Evolutionary conservation across 2,888 invertebrate genomes (phyloP), one percentile per base, ranked within the genome.

Genomic region (Eilema sororculum): DNA sequence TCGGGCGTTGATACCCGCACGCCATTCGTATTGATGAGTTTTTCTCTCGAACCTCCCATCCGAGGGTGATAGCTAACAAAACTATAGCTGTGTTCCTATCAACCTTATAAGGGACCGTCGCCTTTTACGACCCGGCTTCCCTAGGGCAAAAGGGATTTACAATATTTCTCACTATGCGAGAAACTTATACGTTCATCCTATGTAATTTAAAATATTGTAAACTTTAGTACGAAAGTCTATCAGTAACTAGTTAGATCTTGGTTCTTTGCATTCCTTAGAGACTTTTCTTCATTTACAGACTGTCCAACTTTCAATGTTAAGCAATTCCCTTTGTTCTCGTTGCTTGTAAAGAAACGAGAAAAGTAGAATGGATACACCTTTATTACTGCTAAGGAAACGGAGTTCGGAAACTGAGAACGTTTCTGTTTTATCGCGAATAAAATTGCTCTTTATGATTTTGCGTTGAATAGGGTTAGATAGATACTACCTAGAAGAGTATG

Each of bases 291-390:
- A 84, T 87, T 86, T 84, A 84, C 77, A 72, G 87, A 84, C 84
- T 85, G 88, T 89, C 87, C 76, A 87, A 88, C 82, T 88, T 87
- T 68, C 64, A 72, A 78, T 81, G 84, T 88, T 87, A 88, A 89
- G 87, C 89, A 89, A 89, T 87, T 87, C 80, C 78, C 78, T 78
- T 75, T 69, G 69, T 72, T 74, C 72, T 73, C 72, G 74, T 74
- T 70, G 74, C 78, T 80, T 71, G 52, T 67, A 75, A 77, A 67
- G 72, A 75, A 80, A 80, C 77, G 77, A 79, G 77, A 80, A 84
- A 81, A 73, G 33, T 76, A 25, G 69, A 73, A 62, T 67, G 75
- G 76, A 75, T 73, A 77, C 65, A 74, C 78, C 72, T 80, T 78
- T 86, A 81, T 79, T 80, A 81, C 77, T 71, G 76, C 71, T 77